A percentile compares a stretch with the other conserved stretches of the same genome.
Evolutionary conservation across 2,113 vertebrate species (phyloP).

Genomic region (Strix uralensis): DNA sequence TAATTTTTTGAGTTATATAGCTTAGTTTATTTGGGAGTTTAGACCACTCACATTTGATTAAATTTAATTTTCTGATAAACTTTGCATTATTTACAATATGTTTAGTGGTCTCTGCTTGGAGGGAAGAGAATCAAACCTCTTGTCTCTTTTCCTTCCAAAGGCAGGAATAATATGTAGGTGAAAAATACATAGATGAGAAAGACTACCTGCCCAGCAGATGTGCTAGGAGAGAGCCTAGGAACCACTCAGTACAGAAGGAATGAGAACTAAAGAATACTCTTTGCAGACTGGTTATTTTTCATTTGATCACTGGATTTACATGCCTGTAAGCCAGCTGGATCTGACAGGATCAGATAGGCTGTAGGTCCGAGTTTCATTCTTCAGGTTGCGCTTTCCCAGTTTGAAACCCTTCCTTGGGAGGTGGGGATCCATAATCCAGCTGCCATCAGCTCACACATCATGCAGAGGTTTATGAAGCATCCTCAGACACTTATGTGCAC

Average conservation of each 20-base stretch:
- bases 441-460: neutral
- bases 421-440: neutral
- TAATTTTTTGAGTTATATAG: too few relatives aligned
- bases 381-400: neutral
- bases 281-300: neutral
- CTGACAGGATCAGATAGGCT: neutral
- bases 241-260: neutral
- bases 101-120: neutral
- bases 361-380: neutral
- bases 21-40: too few relatives aligned
- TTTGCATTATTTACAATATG: too few relatives aligned
- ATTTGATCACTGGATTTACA: neutral
- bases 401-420: neutral
- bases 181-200: neutral
- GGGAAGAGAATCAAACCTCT: neutral
- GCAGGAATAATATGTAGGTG: neutral
- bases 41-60: too few relatives aligned
- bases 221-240: neutral
- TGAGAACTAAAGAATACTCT: neutral
- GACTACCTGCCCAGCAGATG: neutral
- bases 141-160: neutral
- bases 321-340: neutral
- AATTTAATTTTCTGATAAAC: too few relatives aligned
- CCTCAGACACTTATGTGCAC: fast-evolving
- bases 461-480: neutral